Conservation (phyloP, 1,140 invertebrate species). For the Aphaenogaster ashmeadi region DNA sequence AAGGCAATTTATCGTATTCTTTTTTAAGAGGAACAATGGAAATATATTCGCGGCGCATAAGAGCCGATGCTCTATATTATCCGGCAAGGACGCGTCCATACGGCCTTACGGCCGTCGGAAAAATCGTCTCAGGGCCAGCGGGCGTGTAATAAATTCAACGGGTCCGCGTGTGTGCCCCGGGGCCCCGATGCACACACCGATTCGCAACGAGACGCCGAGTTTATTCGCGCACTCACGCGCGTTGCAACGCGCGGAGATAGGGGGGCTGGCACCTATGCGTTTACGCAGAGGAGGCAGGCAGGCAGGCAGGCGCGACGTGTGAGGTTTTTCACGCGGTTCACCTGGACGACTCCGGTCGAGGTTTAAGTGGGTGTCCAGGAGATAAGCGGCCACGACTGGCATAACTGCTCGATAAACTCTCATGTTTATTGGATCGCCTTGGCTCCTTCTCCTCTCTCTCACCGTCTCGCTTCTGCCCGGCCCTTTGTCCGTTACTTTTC, state of each 20-base stretch:
- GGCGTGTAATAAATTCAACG: constrained; percentile 62
- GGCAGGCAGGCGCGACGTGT: constrained; percentile 77
- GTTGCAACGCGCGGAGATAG: constrained; percentile 10
- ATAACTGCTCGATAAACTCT: constrained; percentile 85
- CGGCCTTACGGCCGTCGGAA: constrained; percentile 44
- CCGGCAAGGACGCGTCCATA: constrained; percentile 39
- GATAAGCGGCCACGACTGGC: constrained; percentile 82
- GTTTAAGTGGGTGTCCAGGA: constrained; percentile 85
- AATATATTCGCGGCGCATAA: not conserved
- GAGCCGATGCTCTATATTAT: constrained; percentile 41
- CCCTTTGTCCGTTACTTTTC: constrained; percentile 10
- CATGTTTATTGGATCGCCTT: constrained; percentile 84
- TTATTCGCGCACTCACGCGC: constrained; percentile 30
- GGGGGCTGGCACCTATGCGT: constrained; percentile 44
- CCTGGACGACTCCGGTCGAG: constrained; percentile 73
- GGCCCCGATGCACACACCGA: constrained; percentile 30
- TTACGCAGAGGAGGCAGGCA: constrained; percentile 58
- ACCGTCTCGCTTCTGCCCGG: constrained; percentile 2
- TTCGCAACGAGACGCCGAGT: constrained; percentile 44
- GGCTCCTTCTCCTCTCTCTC: constrained; percentile 43
- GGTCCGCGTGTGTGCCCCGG: constrained; percentile 28
- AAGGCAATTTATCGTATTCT: constrained; percentile 1
- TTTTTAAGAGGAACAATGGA: constrained; percentile 23
- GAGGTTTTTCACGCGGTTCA: constrained; percentile 83
- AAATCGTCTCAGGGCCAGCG: constrained; percentile 55